phyloP scores from a whole-genome alignment of 2,797 vertebrate species.

The Sparus aurata region DNA sequence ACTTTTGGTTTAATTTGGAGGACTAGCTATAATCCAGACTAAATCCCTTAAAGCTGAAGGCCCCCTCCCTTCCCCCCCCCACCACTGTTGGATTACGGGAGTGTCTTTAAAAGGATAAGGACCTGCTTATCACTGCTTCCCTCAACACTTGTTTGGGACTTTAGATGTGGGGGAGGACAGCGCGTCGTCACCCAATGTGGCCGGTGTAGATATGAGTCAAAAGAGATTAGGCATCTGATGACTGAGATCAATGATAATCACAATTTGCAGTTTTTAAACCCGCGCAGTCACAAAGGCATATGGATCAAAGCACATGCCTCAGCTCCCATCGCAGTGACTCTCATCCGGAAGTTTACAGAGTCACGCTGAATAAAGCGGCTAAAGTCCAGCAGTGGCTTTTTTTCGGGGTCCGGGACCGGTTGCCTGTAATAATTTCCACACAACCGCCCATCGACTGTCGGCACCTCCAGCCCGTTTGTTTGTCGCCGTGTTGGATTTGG shows the following conservation, averaged over 20 bases:
- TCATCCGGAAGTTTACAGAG: constrained; percentile 37
- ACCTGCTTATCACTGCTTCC: constrained; percentile 83
- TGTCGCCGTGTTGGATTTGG: constrained; percentile 20
- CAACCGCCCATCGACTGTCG: constrained; percentile 10
- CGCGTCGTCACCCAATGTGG: constrained; percentile 66
- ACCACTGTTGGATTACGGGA: constrained; percentile 83
- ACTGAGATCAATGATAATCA: constrained; percentile 81
- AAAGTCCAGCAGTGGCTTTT: constrained; percentile 41
- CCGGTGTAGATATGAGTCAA: constrained; percentile 69
- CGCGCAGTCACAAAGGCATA: constrained; percentile 63
- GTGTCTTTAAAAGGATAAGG: constrained; percentile 89
- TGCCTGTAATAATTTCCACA: constrained; percentile 50
- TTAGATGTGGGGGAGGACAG: constrained; percentile 71
- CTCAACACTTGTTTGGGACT: constrained; percentile 81
- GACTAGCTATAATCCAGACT: constrained; percentile 89
- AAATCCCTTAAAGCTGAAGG: constrained; percentile 86
- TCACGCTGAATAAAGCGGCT: constrained; percentile 43
- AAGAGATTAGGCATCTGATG: constrained; percentile 74
- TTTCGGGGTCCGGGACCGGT: constrained; percentile 17
- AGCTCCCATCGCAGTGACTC: constrained; percentile 36
- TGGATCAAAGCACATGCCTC: constrained; percentile 63
- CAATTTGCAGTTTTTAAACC: constrained; percentile 73
- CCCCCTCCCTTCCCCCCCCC: constrained; percentile 67
- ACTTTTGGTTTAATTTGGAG: constrained; percentile 90
- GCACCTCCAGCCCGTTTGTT: background rate